A percentile compares a stretch with the other conserved stretches of the same genome.
Evolutionary conservation across 2,888 invertebrate species (phyloP).

Genomic region (Orthosia gracilis): DNA sequence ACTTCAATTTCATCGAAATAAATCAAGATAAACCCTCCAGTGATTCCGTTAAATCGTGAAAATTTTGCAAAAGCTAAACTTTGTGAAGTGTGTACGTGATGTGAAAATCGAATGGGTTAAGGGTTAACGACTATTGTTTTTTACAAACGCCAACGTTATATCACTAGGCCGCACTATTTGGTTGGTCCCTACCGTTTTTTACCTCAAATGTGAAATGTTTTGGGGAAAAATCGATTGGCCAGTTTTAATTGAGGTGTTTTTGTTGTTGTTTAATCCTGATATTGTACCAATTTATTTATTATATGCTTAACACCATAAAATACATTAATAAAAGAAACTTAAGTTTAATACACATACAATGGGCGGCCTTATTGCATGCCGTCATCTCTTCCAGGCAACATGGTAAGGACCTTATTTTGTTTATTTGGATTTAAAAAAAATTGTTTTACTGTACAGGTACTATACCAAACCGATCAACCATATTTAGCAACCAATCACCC

Average conservation of each 20-base stretch:
- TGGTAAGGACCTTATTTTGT: too few species aligned
- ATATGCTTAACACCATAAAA: too few species aligned
- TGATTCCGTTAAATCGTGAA: conserved; percentile 71
- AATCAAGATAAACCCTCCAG: conserved; percentile 69
- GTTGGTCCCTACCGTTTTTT: conserved; percentile 39
- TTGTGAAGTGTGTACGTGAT: conserved; percentile 76
- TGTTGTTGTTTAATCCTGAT: neutral
- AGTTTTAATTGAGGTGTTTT: conserved; percentile 25
- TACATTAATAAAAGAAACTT: too few species aligned
- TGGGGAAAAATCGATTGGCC: conserved; percentile 27
- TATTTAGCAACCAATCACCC: too few species aligned
- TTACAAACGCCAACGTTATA: conserved; percentile 65
- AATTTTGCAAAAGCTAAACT: conserved; percentile 76
- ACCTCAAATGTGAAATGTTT: conserved; percentile 37
- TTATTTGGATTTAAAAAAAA: too few species aligned
- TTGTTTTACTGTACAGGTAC: too few species aligned
- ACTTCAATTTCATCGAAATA: conserved; percentile 64
- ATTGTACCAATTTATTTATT: neutral
- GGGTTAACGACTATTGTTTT: conserved; percentile 75
- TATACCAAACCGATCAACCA: too few species aligned
- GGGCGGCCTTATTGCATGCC: too few species aligned
- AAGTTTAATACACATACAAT: too few species aligned
- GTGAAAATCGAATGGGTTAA: conserved; percentile 68
- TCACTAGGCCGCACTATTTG: conserved; percentile 61
- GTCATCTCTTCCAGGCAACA: too few species aligned